A percentile compares a stretch with the other conserved stretches of the same genome.
Evolutionary conservation across 2,797 vertebrate species (phyloP).

Genomic region (Pseudomugil tenellus): DNA sequence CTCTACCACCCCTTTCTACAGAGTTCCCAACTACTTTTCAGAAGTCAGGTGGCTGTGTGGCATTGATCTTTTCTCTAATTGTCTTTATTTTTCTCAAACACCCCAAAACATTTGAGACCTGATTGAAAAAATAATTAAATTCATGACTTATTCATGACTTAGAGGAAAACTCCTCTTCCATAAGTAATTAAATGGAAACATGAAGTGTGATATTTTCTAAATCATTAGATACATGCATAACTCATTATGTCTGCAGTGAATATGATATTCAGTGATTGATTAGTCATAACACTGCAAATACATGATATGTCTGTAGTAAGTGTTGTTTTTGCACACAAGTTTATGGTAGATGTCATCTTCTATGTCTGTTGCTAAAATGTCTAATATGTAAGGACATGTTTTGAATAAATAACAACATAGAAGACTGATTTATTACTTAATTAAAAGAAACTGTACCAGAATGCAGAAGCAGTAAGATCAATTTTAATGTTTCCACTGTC

Average conservation of each 20-base stretch:
- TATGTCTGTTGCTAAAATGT: background rate
- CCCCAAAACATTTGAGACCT: conserved; percentile 13
- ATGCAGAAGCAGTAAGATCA: background rate
- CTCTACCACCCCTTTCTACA: too few species aligned
- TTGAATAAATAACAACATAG: too few species aligned
- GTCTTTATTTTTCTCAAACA: conserved; percentile 40
- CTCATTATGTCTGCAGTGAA: background rate
- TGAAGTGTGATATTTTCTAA: conserved; percentile 6
- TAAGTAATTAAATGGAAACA: conserved; percentile 1
- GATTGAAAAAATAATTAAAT: conserved; percentile 10
- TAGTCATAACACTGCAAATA: conserved; percentile 9
- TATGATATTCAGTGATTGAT: conserved; percentile 5
- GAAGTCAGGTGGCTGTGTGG: too few species aligned
- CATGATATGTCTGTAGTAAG: conserved; percentile 10
- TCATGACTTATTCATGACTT: too few species aligned
- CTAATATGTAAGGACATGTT: too few species aligned
- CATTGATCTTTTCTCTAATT: too few species aligned
- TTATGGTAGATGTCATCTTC: conserved; percentile 6
- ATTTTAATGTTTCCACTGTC: background rate
- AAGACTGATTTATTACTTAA: background rate
- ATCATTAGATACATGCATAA: background rate
- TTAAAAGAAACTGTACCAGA: background rate
- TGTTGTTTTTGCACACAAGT: conserved; percentile 9
- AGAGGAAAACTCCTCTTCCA: background rate
- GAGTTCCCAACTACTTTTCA: too few species aligned